Conservation (phyloP, 2,797 vertebrate genomes). For the Gouania willdenowi region DNA sequence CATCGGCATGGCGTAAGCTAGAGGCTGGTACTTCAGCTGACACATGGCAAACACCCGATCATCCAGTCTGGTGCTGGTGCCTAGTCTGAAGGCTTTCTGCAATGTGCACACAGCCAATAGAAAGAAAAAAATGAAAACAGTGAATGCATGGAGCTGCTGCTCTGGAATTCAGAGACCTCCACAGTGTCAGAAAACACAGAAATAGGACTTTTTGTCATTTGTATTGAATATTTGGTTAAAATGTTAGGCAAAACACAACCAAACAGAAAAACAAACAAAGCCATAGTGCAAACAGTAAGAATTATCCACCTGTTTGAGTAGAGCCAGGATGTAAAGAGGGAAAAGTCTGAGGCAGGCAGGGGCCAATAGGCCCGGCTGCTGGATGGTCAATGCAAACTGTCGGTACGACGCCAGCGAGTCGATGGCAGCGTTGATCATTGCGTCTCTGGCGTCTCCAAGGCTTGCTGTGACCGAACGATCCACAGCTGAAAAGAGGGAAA, state of each 20-base stretch:
- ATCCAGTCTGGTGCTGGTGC: constrained; percentile 85
- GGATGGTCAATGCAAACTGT: constrained; percentile 82
- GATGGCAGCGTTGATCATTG: constrained; percentile 89
- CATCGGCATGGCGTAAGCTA: constrained; percentile 88
- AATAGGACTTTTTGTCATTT: too few species aligned
- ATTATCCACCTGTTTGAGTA: constrained; percentile 86
- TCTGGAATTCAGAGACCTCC: too few species aligned
- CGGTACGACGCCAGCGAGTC: constrained; percentile 88
- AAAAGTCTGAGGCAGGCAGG: constrained; percentile 87
- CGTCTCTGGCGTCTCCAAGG: constrained; percentile 89
- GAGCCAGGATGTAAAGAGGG: constrained; percentile 86
- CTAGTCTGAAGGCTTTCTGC: constrained; percentile 92
- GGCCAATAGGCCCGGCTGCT: constrained; percentile 88
- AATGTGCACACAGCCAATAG: neutral
- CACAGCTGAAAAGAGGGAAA: constrained; percentile 72
- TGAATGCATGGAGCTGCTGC: too few species aligned
- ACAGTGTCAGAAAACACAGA: too few species aligned
- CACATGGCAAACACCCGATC: constrained; percentile 93
- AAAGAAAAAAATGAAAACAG: too few species aligned
- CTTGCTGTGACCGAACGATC: constrained; percentile 87
- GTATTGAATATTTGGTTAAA: too few species aligned
- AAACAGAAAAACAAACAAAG: too few species aligned
- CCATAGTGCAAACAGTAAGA: neutral
- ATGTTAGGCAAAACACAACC: too few species aligned
- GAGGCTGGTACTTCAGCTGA: constrained; percentile 93